Evolutionary conservation across 2,797 vertebrate genomes (phyloP).

Genomic region (Alosa sapidissima): DNA sequence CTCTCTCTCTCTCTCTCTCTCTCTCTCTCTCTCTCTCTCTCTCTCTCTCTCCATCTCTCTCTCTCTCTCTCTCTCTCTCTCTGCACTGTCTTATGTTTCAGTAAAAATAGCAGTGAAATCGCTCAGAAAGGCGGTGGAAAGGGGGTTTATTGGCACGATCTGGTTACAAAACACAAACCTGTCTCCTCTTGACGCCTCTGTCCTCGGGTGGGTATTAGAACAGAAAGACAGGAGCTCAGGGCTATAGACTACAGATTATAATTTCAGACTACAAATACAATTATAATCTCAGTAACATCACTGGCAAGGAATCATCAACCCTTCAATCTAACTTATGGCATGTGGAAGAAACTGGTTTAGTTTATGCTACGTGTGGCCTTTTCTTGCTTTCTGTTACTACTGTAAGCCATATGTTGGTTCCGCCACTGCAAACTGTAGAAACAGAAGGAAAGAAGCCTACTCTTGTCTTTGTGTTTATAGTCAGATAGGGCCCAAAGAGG

Average conservation of each 20-base stretch:
- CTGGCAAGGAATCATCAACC: background rate
- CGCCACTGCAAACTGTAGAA: too few relatives aligned
- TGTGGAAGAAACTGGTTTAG: too few relatives aligned
- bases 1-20: background rate
- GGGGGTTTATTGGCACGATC: background rate
- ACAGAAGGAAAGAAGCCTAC: too few relatives aligned
- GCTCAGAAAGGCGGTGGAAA: background rate
- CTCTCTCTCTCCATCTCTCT: background rate
- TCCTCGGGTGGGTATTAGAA: background rate
- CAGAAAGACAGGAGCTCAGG: background rate
- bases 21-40: background rate
- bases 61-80: background rate
- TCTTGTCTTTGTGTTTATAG: too few relatives aligned
- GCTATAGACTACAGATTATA: background rate
- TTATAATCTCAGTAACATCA: background rate
- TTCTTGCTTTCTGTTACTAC: too few relatives aligned
- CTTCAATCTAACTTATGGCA: background rate
- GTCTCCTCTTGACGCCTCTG: background rate
- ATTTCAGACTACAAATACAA: background rate
- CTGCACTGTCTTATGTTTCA: conserved; percentile 6
- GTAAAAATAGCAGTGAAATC: conserved; percentile 1
- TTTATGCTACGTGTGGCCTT: too few relatives aligned
- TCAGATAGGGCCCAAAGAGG: background rate
- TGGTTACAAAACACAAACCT: background rate
- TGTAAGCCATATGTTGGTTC: too few relatives aligned